A percentile compares a stretch with the other conserved stretches of the same genome.
phyloP scores from a whole-genome alignment of 2,113 vertebrate species.

The Hoplias malabaricus region DNA sequence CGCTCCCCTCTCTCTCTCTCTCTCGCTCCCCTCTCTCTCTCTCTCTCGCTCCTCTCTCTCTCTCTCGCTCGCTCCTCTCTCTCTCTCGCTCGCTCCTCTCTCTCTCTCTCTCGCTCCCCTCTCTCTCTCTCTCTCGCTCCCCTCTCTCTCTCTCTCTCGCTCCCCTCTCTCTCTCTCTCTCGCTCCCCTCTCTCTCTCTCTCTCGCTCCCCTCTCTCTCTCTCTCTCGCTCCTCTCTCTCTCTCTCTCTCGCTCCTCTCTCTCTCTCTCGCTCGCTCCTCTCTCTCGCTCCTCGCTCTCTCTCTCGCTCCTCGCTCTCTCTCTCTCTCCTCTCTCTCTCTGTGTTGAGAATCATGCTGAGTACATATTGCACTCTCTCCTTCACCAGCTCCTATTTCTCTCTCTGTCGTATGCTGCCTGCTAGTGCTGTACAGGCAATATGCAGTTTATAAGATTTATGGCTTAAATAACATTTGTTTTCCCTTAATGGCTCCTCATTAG shows the following conservation, averaged over 20 bases:
- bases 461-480: not conserved
- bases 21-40: not conserved
- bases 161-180: not conserved
- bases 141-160: not conserved
- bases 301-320: not conserved
- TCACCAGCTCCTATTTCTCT: not conserved
- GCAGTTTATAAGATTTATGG: not conserved
- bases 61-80: not conserved
- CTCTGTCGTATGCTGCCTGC: not conserved
- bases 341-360: not conserved
- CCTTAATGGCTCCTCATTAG: conserved; percentile 22
- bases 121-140: not conserved
- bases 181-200: not conserved
- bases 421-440: not conserved
- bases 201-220: not conserved
- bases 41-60: conserved; percentile 6
- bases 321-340: not conserved
- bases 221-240: not conserved
- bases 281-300: not conserved
- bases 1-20: too few relatives aligned
- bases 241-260: not conserved
- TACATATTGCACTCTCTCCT: not conserved
- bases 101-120: not conserved
- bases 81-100: not conserved
- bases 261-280: not conserved